Evolutionary conservation across 2,113 vertebrate genomes (phyloP).

Genomic region (Tapirus terrestris): DNA sequence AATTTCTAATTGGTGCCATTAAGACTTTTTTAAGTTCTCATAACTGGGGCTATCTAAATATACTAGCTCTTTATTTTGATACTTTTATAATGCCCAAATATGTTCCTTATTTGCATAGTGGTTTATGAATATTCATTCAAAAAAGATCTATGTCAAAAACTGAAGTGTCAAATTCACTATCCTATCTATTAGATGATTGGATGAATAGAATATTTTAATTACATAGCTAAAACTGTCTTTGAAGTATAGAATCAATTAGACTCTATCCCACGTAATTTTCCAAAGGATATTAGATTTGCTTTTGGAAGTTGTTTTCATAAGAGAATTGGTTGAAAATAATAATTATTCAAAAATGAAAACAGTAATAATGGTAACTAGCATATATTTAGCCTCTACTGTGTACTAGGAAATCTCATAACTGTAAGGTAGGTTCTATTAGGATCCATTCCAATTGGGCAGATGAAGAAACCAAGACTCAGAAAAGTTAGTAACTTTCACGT

Average conservation of each 20-base stretch:
- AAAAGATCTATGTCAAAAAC: background rate
- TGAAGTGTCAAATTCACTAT: background rate
- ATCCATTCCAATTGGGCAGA: background rate
- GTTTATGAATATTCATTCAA: background rate
- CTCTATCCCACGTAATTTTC: background rate
- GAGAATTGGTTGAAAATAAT: conserved; percentile 8
- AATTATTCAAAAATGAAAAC: background rate
- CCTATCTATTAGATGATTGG: background rate
- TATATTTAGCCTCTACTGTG: background rate
- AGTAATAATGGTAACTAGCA: background rate
- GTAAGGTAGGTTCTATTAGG: background rate
- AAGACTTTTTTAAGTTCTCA: background rate
- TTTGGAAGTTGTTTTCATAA: conserved; percentile 28
- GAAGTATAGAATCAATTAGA: background rate
- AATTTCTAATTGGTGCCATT: conserved; percentile 22
- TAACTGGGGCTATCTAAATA: background rate
- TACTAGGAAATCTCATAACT: conserved; percentile 2
- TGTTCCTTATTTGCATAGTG: background rate
- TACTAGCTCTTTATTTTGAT: conserved; percentile 24
- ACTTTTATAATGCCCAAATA: background rate
- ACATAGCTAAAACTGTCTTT: conserved; percentile 4
- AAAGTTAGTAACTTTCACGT: background rate
- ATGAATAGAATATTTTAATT: conserved; percentile 27
- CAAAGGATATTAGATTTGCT: background rate
- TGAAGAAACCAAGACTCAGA: background rate